Conservation (phyloP, 2,888 invertebrate species). For the Dinocampus coccinellae region DNA sequence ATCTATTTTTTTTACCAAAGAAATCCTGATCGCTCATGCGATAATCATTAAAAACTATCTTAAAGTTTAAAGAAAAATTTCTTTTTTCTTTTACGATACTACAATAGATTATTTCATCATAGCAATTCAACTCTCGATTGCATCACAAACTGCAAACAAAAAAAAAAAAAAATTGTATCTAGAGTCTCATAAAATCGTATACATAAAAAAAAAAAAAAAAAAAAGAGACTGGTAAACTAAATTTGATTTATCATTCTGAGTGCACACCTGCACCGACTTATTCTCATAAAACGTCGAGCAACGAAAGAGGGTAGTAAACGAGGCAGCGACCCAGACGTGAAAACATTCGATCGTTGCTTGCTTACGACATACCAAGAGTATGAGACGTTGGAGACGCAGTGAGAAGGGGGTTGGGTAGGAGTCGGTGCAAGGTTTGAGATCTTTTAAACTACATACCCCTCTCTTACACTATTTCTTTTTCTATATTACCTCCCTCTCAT, state of each 20-base stretch:
- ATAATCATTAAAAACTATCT: conserved; percentile 56
- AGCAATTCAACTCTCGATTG: neutral
- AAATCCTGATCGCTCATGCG: conserved; percentile 49
- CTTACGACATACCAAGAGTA: neutral
- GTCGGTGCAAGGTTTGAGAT: too few relatives aligned
- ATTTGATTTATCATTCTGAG: conserved; percentile 7
- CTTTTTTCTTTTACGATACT: too few relatives aligned
- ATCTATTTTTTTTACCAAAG: conserved; percentile 42
- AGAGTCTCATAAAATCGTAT: neutral
- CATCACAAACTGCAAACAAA: neutral
- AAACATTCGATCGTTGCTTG: conserved; percentile 33
- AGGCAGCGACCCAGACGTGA: conserved; percentile 32
- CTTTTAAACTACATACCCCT: conserved; percentile 22
- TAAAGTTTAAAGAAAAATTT: too few relatives aligned
- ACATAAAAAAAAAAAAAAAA: neutral
- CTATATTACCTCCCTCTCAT: neutral
- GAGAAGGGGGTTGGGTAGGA: too few relatives aligned
- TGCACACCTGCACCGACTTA: conserved; percentile 31
- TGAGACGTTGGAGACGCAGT: too few relatives aligned
- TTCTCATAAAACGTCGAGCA: conserved; percentile 31
- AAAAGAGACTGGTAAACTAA: conserved; percentile 7
- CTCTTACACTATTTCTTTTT: conserved; percentile 8
- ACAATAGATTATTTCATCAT: conserved; percentile 16
- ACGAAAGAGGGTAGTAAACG: conserved; percentile 40
- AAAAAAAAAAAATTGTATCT: neutral